Evolutionary conservation across 2,888 invertebrate species (phyloP).

Genomic region (Penaeus monodon): DNA sequence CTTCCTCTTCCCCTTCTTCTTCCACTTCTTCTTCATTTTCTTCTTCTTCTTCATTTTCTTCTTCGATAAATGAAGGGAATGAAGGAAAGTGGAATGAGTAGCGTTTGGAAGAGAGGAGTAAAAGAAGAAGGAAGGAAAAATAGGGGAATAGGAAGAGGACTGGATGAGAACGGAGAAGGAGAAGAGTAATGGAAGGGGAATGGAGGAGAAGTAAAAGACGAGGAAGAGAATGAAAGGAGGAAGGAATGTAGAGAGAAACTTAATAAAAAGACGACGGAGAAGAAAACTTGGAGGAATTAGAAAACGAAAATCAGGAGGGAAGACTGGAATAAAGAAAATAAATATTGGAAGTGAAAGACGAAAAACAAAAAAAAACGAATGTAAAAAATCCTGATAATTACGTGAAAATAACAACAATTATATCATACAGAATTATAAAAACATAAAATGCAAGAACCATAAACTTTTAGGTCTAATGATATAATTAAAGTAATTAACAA

Average conservation of each 20-base stretch:
- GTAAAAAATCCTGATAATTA: no score
- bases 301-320: neutral
- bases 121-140: neutral
- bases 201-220: neutral
- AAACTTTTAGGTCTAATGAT: no score
- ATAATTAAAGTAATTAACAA: no score
- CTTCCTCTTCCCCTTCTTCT: neutral
- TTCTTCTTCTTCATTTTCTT: neutral
- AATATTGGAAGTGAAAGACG: neutral
- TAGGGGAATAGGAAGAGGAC: no score
- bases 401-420: no score
- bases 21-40: neutral
- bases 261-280: neutral
- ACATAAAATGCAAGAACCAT: no score
- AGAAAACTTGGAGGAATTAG: neutral
- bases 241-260: neutral
- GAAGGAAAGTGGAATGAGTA: neutral
- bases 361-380: no score
- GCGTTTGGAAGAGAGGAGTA: neutral
- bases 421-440: no score
- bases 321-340: neutral
- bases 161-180: neutral
- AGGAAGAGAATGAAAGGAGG: neutral
- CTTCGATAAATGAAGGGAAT: conserved; percentile 5
- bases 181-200: no score